Percentiles rank a stretch among this genome's conserved stretches.
These are phyloP conservation scores for Drosophila fulvimacula DNA, from an alignment of 2,888 invertebrate genomes.

Conservation along the genomic window DNA sequence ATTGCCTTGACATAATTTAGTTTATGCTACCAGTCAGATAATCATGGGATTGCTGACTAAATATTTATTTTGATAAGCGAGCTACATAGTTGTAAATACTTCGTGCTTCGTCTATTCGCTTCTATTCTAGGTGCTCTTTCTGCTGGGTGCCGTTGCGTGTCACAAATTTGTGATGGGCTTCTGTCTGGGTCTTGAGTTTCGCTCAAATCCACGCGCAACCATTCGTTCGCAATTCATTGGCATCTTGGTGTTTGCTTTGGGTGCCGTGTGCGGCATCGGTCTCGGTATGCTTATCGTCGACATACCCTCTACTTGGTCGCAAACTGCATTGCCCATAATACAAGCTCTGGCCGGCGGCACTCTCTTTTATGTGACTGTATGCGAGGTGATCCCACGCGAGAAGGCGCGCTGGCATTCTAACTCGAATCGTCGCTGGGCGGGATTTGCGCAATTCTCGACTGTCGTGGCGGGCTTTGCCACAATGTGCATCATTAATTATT, in stretches of 20 bases:
- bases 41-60: conserved; percentile 46
- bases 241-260: conserved; percentile 88
- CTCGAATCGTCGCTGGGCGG: conserved; percentile 86
- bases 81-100: conserved; percentile 20
- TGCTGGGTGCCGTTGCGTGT: conserved; percentile 89
- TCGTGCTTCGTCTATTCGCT: conserved; percentile 20
- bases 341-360: conserved; percentile 92
- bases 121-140: conserved; percentile 87
- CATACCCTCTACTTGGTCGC: conserved; percentile 85
- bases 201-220: conserved; percentile 85
- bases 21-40: conserved; percentile 24
- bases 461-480: conserved; percentile 87
- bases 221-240: conserved; percentile 86
- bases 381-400: conserved; percentile 91
- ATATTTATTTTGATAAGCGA: conserved; percentile 63
- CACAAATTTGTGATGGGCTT: conserved; percentile 94
- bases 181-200: conserved; percentile 91
- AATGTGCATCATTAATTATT: conserved; percentile 88
- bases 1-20: conserved; percentile 37
- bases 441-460: conserved; percentile 88
- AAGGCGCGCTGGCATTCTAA: conserved; percentile 90
- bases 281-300: conserved; percentile 88
- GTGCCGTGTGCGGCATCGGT: conserved; percentile 89
- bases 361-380: conserved; percentile 90
- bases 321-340: conserved; percentile 86